phyloP scores from a whole-genome alignment of 1,140 invertebrate genomes.

The Cyclina sinensis region DNA sequence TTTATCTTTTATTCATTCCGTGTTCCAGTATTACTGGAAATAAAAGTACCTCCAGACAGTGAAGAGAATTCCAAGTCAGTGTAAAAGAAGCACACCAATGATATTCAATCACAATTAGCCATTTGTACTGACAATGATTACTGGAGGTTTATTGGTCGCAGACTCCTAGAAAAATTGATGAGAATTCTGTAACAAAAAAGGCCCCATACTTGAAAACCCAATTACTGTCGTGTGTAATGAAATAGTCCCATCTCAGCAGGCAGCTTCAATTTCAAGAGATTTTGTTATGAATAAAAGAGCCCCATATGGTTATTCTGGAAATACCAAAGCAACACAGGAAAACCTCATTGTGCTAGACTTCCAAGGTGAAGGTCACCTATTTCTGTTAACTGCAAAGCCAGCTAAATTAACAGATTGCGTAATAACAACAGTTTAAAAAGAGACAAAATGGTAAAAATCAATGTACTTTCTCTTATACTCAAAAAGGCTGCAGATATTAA shows the following conservation, averaged over 20 bases:
- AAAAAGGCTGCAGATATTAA: too few relatives aligned
- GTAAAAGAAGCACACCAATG: not conserved
- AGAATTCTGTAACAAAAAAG: not conserved
- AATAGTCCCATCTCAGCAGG: not conserved
- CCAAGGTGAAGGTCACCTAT: too few relatives aligned
- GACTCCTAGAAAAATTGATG: conserved; percentile 6
- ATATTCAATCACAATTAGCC: conserved; percentile 23
- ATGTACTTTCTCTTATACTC: too few relatives aligned
- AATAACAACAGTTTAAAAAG: too few relatives aligned
- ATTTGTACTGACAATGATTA: not conserved
- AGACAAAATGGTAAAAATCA: too few relatives aligned
- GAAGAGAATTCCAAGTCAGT: not conserved
- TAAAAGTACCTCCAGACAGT: conserved; percentile 15
- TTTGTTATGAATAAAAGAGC: not conserved
- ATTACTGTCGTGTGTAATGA: not conserved
- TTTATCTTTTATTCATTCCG: too few relatives aligned
- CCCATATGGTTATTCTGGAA: not conserved
- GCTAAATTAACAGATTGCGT: too few relatives aligned
- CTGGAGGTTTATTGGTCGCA: conserved; percentile 9
- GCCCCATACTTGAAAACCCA: not conserved
- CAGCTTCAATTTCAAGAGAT: not conserved
- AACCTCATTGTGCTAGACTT: too few relatives aligned
- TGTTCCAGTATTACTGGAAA: too few relatives aligned
- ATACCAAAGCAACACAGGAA: too few relatives aligned
- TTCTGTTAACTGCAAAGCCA: too few relatives aligned